Evolutionary conservation across 2,888 invertebrate species (phyloP).

Genomic region (Fissipunctia ypsillon): DNA sequence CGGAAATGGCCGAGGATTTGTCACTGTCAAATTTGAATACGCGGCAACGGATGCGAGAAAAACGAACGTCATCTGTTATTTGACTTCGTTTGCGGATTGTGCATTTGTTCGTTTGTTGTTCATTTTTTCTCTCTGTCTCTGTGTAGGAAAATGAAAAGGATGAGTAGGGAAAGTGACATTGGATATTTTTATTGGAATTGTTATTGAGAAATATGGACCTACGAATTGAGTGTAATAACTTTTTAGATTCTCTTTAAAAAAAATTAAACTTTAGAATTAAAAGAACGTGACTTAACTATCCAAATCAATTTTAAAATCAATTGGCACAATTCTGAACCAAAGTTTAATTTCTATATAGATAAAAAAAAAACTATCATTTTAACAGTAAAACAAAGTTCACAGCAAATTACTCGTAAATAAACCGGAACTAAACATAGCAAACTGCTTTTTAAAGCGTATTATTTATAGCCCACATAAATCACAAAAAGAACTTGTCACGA

Average conservation of each 20-base stretch:
- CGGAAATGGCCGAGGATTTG: slow-evolving; percentile 88
- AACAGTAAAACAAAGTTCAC: not conserved
- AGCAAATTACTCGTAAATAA: slow-evolving; percentile 47
- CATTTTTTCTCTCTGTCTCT: slow-evolving; percentile 41
- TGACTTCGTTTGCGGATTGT: slow-evolving; percentile 59
- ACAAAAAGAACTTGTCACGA: slow-evolving; percentile 55
- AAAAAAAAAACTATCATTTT: no score
- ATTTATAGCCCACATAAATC: slow-evolving; percentile 66
- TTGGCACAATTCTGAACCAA: not conserved
- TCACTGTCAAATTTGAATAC: slow-evolving; percentile 90
- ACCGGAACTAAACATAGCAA: slow-evolving; percentile 52
- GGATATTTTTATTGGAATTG: not conserved
- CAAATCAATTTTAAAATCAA: not conserved
- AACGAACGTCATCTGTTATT: slow-evolving; percentile 88
- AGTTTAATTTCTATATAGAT: not conserved
- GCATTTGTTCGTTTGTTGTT: slow-evolving; percentile 57
- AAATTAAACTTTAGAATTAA: not conserved
- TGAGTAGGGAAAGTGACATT: not conserved
- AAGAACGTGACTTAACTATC: not conserved
- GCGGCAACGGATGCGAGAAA: slow-evolving; percentile 85
- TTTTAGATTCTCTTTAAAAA: not conserved
- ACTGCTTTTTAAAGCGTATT: slow-evolving; percentile 49
- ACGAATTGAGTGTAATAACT: not conserved
- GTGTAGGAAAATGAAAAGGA: not conserved
- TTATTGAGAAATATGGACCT: not conserved